A percentile compares a stretch with the other conserved stretches of the same genome.
phyloP scores from a whole-genome alignment of 2,888 invertebrate genomes.

The Trichacis sp. region DNA sequence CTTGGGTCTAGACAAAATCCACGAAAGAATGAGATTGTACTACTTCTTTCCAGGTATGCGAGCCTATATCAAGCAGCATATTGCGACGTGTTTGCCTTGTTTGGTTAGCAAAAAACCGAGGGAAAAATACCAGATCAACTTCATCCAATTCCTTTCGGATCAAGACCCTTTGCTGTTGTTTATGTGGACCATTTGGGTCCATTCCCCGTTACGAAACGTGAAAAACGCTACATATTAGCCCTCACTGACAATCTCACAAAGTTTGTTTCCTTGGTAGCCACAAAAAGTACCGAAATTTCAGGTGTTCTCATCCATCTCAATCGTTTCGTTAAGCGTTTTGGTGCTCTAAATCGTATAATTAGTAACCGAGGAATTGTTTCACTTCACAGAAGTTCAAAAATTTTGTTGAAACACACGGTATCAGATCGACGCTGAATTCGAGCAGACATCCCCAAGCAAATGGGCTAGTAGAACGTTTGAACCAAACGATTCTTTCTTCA shows the following conservation, averaged over 20 bases:
- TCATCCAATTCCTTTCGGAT: slow-evolving; percentile 46
- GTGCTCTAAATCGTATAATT: slow-evolving; percentile 9
- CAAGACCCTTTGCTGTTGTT: slow-evolving; percentile 43
- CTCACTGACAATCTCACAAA: slow-evolving; percentile 8
- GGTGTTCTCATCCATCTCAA: neutral
- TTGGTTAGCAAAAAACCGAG: slow-evolving; percentile 29
- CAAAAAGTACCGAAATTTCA: neutral
- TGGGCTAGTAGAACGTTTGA: slow-evolving; percentile 31
- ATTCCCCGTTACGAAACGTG: slow-evolving; percentile 4
- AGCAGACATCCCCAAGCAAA: slow-evolving; percentile 14
- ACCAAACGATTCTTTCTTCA: slow-evolving; percentile 28
- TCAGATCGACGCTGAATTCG: slow-evolving; percentile 2
- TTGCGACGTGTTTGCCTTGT: no score
- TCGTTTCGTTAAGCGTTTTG: neutral
- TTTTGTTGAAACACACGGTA: slow-evolving; percentile 5
- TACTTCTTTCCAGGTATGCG: slow-evolving; percentile 45
- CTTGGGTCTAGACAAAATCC: slow-evolving; percentile 38
- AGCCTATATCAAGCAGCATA: no score
- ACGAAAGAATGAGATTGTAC: slow-evolving; percentile 18
- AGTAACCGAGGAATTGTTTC: slow-evolving; percentile 5
- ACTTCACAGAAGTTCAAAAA: neutral
- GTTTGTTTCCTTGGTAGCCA: slow-evolving; percentile 4
- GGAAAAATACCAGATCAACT: slow-evolving; percentile 39
- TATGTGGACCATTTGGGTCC: slow-evolving; percentile 47
- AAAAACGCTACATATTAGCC: slow-evolving; percentile 8